Conservation (phyloP, 2,888 invertebrate genomes). For the Steinernema carpocapsae region DNA sequence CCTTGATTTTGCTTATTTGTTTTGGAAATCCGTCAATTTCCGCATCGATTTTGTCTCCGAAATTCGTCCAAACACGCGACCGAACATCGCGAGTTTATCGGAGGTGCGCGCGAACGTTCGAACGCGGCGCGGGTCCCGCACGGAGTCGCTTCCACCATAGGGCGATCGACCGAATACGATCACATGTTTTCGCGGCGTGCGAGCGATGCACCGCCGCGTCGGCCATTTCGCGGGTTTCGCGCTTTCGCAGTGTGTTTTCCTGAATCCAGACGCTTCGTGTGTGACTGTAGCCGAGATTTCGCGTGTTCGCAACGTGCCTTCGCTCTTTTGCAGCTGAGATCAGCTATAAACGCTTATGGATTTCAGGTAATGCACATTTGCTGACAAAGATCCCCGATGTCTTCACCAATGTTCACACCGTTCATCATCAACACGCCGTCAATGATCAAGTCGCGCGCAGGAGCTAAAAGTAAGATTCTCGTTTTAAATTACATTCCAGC, state of each 20-base stretch:
- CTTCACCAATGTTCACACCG: slow-evolving; percentile 31
- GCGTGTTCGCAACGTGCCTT: not conserved
- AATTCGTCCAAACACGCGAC: not conserved
- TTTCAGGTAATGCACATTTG: slow-evolving; percentile 19
- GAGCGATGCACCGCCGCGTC: not conserved
- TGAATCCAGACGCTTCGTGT: not conserved
- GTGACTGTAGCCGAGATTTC: not conserved
- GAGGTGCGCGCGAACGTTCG: not conserved
- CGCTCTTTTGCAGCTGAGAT: not conserved
- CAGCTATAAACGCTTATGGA: not conserved
- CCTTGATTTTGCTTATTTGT: not conserved
- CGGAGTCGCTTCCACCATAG: slow-evolving; percentile 9
- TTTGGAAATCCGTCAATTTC: not conserved
- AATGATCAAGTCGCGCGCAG: slow-evolving; percentile 20
- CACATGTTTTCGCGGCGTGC: not conserved
- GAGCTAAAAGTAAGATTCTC: slow-evolving; percentile 25
- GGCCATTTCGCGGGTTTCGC: not conserved
- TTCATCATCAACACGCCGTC: slow-evolving; percentile 29
- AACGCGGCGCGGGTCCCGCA: slow-evolving; percentile 1
- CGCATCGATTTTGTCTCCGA: not conserved
- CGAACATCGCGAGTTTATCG: slow-evolving; percentile 7
- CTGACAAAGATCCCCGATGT: slow-evolving; percentile 1
- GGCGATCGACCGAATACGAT: slow-evolving; percentile 5
- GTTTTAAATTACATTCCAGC: not conserved
- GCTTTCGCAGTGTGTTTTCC: slow-evolving; percentile 17